These are phyloP conservation scores for Lutraria lutraria DNA, from an alignment of 2,888 invertebrate genomes.

Conservation along the genomic window DNA sequence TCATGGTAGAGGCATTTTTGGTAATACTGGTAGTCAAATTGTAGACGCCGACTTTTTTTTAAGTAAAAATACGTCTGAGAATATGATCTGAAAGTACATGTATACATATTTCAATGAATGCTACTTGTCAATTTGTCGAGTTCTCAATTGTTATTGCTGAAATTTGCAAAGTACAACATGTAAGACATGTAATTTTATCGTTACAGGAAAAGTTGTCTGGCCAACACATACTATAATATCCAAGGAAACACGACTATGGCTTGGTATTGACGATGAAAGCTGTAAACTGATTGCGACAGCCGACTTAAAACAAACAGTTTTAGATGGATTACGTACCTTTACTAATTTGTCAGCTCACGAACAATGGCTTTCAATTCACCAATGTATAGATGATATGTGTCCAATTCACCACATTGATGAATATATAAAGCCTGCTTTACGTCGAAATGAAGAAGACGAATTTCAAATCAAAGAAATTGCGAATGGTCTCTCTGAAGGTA, in stretches of 20 bases:
- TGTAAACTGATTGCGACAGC: not conserved
- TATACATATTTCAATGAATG: not conserved
- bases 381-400: conserved; percentile 30
- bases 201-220: not conserved
- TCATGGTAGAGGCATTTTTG: too few relatives aligned
- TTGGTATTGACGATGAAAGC: not conserved
- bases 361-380: conserved; percentile 34
- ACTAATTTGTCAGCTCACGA: not conserved
- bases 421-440: not conserved
- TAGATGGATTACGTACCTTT: not conserved
- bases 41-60: too few relatives aligned
- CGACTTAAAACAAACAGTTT: not conserved
- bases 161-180: not conserved
- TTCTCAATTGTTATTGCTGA: not conserved
- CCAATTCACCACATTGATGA: not conserved
- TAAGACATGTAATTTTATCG: not conserved
- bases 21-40: too few relatives aligned
- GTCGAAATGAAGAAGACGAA: not conserved
- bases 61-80: too few relatives aligned
- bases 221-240: not conserved
- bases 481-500: not conserved
- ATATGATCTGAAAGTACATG: not conserved
- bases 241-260: not conserved
- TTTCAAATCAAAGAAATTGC: not conserved
- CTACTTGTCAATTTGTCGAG: not conserved